These are phyloP conservation scores for Bettongia penicillata DNA, from an alignment of 2,113 vertebrate genomes.

Conservation along the genomic window DNA sequence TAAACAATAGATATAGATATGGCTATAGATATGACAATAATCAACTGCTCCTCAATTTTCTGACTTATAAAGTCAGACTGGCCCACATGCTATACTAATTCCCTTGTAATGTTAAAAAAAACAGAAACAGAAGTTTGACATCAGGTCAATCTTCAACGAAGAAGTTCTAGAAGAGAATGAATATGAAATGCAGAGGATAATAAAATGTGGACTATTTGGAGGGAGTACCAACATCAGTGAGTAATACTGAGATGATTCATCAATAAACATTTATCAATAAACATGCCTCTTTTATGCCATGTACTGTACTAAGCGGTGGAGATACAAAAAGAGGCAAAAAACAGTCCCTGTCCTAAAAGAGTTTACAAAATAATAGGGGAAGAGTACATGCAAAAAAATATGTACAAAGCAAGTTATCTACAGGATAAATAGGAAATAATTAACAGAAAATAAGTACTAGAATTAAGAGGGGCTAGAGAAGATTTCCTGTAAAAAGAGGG, in stretches of 20 bases:
- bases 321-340: not conserved
- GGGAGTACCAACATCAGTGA: not conserved
- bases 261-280: not conserved
- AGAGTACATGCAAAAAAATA: not conserved
- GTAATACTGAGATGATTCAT: not conserved
- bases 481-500: not conserved
- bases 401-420: not conserved
- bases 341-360: not conserved
- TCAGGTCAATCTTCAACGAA: not conserved
- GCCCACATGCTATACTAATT: not conserved
- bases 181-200: not conserved
- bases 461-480: not conserved
- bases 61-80: conserved; percentile 14
- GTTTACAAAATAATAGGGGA: not conserved
- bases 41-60: not conserved
- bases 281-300: not conserved
- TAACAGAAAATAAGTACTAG: not conserved
- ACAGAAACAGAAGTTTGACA: not conserved
- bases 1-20: not conserved
- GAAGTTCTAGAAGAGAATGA: not conserved
- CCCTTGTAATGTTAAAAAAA: not conserved
- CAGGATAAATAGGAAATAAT: not conserved
- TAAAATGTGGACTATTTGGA: not conserved
- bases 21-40: not conserved
- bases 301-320: not conserved